Percentiles rank a stretch among this genome's conserved stretches.
Conservation (phyloP, 1,140 invertebrate species). For the Drosophila pseudoobscura region DNA sequence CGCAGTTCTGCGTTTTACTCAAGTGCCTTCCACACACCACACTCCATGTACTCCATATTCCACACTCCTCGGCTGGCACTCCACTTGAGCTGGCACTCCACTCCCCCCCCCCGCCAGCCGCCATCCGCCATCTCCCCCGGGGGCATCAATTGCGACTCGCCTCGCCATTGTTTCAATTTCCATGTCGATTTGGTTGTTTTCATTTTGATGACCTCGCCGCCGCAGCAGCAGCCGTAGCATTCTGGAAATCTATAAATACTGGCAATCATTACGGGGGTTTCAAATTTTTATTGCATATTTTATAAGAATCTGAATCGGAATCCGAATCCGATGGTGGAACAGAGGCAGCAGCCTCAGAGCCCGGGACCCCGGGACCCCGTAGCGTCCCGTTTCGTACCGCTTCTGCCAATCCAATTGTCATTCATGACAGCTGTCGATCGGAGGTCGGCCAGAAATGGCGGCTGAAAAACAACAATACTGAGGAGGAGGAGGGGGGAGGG, state of each 20-base stretch:
- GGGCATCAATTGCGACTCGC: conserved; percentile 39
- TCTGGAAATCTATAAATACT: conserved; percentile 66
- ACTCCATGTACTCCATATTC: no score
- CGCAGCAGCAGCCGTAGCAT: conserved; percentile 21
- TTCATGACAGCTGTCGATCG: conserved; percentile 79
- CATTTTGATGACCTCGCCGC: conserved; percentile 71
- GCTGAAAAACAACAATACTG: conserved; percentile 54
- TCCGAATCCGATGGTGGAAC: conserved; percentile 16
- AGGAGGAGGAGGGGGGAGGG: background rate
- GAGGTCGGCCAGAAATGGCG: conserved; percentile 60
- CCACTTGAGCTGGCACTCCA: no score
- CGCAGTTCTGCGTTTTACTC: conserved; percentile 70
- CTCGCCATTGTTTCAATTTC: conserved; percentile 77
- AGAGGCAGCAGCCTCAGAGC: conserved; percentile 4
- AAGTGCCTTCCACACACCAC: conserved; percentile 38
- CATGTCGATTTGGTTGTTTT: conserved; percentile 67
- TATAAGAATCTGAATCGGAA: conserved; percentile 48
- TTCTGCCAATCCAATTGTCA: conserved; percentile 71
- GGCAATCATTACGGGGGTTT: conserved; percentile 58
- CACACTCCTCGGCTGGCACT: no score
- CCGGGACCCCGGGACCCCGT: background rate
- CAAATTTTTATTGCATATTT: conserved; percentile 79
- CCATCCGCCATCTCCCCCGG: conserved; percentile 9
- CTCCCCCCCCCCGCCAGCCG: background rate
- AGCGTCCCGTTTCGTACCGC: background rate